These are phyloP conservation scores for Caenorhabditis inopinata DNA, from an alignment of 1,140 invertebrate species.

Conservation along the genomic window DNA sequence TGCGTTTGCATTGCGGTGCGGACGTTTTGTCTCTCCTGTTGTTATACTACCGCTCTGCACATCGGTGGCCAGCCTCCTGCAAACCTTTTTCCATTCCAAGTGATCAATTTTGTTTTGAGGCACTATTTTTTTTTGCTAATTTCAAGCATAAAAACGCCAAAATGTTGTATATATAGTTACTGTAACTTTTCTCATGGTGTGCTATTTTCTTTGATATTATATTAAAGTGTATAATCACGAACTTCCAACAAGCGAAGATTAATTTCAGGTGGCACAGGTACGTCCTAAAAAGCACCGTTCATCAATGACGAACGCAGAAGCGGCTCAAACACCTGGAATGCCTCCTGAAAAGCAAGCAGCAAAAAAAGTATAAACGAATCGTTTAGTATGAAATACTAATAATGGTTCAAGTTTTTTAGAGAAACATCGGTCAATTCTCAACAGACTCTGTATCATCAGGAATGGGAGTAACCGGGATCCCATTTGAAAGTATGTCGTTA, in stretches of 20 bases:
- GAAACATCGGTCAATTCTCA: background rate
- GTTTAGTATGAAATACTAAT: background rate
- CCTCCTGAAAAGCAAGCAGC: background rate
- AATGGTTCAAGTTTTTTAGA: background rate
- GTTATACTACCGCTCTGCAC: constrained; percentile 33
- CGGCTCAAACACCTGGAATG: background rate
- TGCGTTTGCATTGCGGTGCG: constrained; percentile 32
- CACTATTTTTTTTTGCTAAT: too few species aligned
- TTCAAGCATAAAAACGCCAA: too few species aligned
- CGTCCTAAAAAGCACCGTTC: background rate
- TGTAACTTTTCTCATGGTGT: too few species aligned
- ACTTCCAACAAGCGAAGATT: too few species aligned
- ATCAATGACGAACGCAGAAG: constrained; percentile 8
- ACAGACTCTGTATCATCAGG: background rate
- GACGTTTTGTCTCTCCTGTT: constrained; percentile 33
- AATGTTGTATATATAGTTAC: too few species aligned
- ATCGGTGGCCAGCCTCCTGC: background rate
- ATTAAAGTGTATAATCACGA: too few species aligned
- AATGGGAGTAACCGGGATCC: background rate
- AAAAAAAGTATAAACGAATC: background rate
- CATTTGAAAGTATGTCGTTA: background rate
- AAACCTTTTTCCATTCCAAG: background rate
- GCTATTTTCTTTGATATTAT: too few species aligned
- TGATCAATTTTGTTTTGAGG: too few species aligned
- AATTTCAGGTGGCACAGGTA: background rate